These are phyloP conservation scores for Champsocephalus esox DNA, from an alignment of 2,797 vertebrate species.

Conservation along the genomic window DNA sequence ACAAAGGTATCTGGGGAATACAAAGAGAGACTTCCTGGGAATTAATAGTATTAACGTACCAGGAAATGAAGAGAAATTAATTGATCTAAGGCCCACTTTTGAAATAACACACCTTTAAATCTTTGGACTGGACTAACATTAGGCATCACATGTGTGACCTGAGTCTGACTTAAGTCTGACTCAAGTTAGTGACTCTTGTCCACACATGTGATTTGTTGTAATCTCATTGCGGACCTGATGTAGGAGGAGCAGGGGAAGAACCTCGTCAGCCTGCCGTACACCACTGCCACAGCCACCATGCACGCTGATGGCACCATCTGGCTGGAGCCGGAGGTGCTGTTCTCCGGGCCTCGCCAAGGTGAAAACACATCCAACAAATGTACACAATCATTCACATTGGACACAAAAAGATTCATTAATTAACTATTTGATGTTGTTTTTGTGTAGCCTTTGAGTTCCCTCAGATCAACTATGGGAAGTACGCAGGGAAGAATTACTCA, in stretches of 20 bases:
- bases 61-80: no score
- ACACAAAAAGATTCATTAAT: background rate
- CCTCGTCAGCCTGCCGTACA: conserved; percentile 91
- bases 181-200: no score
- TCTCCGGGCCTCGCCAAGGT: conserved; percentile 96
- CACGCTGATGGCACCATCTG: conserved; percentile 92
- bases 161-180: no score
- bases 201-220: background rate
- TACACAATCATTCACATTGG: background rate
- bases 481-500: conserved; percentile 90
- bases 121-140: no score
- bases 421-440: conserved; percentile 8
- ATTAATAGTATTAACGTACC: no score
- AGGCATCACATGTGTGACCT: no score
- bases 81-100: no score
- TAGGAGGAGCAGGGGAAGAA: conserved; percentile 95
- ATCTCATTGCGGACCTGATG: background rate
- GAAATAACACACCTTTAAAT: no score
- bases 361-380: background rate
- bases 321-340: conserved; percentile 97
- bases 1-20: no score
- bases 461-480: conserved; percentile 94
- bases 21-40: no score
- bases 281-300: conserved; percentile 93
- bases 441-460: conserved; percentile 89